Base-by-base conservation (phyloP, 2,888 invertebrate species). In the Lithosia quadra region DNA sequence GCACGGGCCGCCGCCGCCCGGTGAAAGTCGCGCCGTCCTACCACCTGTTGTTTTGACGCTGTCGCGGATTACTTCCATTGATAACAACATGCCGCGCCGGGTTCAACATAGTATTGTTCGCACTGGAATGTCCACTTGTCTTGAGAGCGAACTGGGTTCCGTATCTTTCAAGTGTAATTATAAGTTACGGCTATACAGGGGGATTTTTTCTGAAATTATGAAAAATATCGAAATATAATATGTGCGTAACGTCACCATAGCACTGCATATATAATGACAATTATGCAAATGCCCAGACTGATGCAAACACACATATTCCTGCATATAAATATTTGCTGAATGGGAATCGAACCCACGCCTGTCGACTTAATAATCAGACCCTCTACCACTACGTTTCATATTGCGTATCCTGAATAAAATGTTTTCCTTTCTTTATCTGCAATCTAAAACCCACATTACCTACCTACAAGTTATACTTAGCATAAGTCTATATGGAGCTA, bases 1-100 rank as follows among this genome's bases (percentile, higher is more conserved):
- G 69, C 70, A 76, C 63, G 68, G 73, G 62, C 78, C 66, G 68
- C 57, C 82, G 76, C 73, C 63, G n/a, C n/a, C n/a, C n/a, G 80
- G 87, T 73, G 82, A 80, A 82, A 81, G 80, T 78, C 71, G 75
- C 68, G 15, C 65, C 18, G 34, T 10, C 73, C 69, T 71, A 75
- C 81, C 81, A 81, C 86, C 82, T 69, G 70, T 60, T 62, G 69
- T 73, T 76, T 67, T 75, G 68, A 58, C 69, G 78, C 72, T 75
- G 76, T 78, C 73, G 76, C 77, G 73, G 71, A 65, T 63, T 56
- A 75, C 56, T 59, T 22, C 53, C 73, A 74, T 77, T 79, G 75
- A 82, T 82, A 80, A 80, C 39, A 57, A 69, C 72, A 65, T 73
- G 69, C 64, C 64, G 43, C 71, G 69, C 64, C 64, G 43, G n/a